Evolutionary conservation across 2,888 invertebrate species (phyloP).

Genomic region (Dascillus cervinus): DNA sequence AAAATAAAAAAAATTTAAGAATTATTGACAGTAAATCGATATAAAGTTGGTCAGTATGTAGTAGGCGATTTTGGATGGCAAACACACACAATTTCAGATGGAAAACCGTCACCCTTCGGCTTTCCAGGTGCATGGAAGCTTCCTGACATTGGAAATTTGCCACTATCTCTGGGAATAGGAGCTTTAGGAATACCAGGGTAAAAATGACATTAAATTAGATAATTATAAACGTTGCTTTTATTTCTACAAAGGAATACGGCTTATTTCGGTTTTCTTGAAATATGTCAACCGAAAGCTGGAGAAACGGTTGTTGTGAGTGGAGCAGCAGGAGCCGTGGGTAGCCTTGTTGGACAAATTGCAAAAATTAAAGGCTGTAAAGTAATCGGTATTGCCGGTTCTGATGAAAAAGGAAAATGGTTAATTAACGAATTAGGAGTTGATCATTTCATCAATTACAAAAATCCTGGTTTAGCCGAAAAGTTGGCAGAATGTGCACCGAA

Average conservation of each 20-base stretch:
- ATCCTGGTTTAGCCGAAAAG: conserved; percentile 44
- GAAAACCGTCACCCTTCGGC: conserved; percentile 48
- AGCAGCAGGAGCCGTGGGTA: conserved; percentile 74
- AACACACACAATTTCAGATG: conserved; percentile 50
- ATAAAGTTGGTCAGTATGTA: conserved; percentile 59
- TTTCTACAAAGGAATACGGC: conserved; percentile 51
- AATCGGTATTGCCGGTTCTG: conserved; percentile 63
- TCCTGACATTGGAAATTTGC: conserved; percentile 7
- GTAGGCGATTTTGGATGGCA: conserved; percentile 63
- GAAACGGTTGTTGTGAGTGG: conserved; percentile 66
- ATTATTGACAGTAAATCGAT: conserved; percentile 61
- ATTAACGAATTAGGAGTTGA: conserved; percentile 57
- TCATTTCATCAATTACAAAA: conserved; percentile 65
- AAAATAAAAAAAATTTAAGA: conserved; percentile 49
- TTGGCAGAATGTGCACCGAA: conserved; percentile 56
- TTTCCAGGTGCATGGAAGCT: conserved; percentile 1
- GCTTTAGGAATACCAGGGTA: conserved; percentile 12
- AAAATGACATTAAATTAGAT: not conserved
- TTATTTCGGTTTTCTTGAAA: conserved; percentile 64
- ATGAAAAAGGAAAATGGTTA: conserved; percentile 64
- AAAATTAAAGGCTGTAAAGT: conserved; percentile 63
- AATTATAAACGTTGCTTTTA: not conserved
- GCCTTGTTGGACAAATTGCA: conserved; percentile 70
- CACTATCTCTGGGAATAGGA: conserved; percentile 7
- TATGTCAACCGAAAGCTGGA: conserved; percentile 62